Percentiles rank a stretch among this genome's conserved stretches.
phyloP scores from a whole-genome alignment of 2,888 invertebrate species.

The Bimastos eiseni region DNA sequence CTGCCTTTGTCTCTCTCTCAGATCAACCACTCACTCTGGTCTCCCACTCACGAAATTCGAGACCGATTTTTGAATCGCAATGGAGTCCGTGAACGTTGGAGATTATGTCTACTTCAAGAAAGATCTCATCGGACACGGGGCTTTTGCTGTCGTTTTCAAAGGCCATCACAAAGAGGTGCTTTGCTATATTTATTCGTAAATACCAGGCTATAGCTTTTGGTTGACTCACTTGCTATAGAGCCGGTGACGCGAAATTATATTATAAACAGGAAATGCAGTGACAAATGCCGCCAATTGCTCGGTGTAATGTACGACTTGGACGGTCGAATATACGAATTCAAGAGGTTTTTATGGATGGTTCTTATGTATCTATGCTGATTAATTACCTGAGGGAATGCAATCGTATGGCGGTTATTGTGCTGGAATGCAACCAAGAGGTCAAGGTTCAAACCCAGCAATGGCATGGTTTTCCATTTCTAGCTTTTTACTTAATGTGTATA shows the following conservation, averaged over 20 bases:
- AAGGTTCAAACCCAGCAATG: no score
- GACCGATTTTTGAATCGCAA: not conserved
- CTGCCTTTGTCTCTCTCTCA: not conserved
- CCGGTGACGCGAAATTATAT: not conserved
- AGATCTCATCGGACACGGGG: conserved; percentile 97
- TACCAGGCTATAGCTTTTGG: not conserved
- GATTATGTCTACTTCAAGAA: conserved; percentile 95
- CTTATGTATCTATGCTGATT: no score
- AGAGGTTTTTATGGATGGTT: no score
- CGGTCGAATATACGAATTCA: no score
- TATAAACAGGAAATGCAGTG: not conserved
- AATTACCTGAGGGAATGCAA: no score
- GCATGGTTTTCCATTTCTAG: no score
- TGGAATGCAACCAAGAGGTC: no score
- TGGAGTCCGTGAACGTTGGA: conserved; percentile 78
- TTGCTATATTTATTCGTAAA: not conserved
- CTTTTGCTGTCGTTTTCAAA: conserved; percentile 98
- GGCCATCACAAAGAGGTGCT: conserved; percentile 77
- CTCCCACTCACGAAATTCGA: not conserved
- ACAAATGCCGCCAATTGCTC: no score
- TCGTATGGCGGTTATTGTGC: no score
- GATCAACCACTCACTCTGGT: not conserved
- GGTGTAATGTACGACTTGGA: no score
- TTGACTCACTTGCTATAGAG: not conserved
- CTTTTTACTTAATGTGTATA: no score